These are phyloP conservation scores for Probaryconus sp. DNA, from an alignment of 1,140 invertebrate genomes.

Conservation along the genomic window DNA sequence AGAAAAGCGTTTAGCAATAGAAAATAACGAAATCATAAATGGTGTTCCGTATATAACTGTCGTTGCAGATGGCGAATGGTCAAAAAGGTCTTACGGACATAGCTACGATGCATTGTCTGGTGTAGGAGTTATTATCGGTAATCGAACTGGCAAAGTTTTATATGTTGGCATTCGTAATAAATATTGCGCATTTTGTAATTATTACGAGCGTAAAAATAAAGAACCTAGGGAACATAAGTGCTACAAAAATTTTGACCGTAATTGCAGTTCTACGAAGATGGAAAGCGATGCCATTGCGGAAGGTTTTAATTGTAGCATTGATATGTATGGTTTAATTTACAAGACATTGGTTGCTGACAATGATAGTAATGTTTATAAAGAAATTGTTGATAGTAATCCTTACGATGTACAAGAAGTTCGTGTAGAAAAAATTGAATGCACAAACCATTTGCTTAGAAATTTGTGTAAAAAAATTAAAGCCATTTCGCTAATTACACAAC, in stretches of 20 bases:
- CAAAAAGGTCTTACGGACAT: slow-evolving; percentile 66
- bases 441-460: slow-evolving; percentile 12
- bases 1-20: slow-evolving; percentile 60
- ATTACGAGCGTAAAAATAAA: not conserved
- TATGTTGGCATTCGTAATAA: slow-evolving; percentile 70
- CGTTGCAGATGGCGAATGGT: slow-evolving; percentile 66
- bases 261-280: slow-evolving; percentile 8
- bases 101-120: slow-evolving; percentile 66
- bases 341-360: slow-evolving; percentile 56
- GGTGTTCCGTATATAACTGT: slow-evolving; percentile 68
- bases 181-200: slow-evolving; percentile 61
- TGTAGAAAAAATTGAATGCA: slow-evolving; percentile 20
- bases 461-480: slow-evolving; percentile 15
- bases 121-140: slow-evolving; percentile 63
- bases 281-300: slow-evolving; percentile 37
- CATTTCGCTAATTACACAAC: not conserved
- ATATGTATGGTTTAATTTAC: slow-evolving; percentile 60
- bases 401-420: slow-evolving; percentile 43
- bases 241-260: slow-evolving; percentile 13
- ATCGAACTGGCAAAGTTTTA: slow-evolving; percentile 65
- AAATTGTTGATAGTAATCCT: slow-evolving; percentile 61
- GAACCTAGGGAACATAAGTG: not conserved
- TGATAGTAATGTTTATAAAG: slow-evolving; percentile 36
- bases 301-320: slow-evolving; percentile 62
- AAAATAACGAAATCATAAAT: slow-evolving; percentile 62